Base-by-base conservation (phyloP, 2,113 vertebrate species). In the Rhynchopsitta pachyrhyncha region DNA sequence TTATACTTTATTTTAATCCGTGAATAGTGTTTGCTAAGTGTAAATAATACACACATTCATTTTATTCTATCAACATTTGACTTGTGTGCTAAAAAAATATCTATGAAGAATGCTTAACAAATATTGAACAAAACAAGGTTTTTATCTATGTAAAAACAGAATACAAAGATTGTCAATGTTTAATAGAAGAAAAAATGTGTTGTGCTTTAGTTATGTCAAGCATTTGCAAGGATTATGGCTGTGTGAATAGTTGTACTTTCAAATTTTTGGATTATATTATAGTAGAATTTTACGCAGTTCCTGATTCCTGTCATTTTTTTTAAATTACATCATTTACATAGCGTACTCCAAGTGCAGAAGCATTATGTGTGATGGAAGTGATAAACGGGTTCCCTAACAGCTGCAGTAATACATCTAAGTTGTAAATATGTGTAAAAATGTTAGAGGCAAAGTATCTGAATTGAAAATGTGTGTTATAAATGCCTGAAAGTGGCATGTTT, bases 1-100 rank as follows among this genome's bases (percentile, higher is more conserved):
- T 93, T 97, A 94, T 67, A 90, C 92, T 92, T 92, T 93, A 93
- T 90, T 96, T 96, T 97, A 97, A 96, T 96, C 92, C 35, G 2
- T 82, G 57, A 92, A 70, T 82, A 94, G 87, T 91, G 50, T 92
- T 96, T 96, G 59, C 80, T 94, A 95, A 93, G 79, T 92, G 33
- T 95, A 91, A 96, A 90, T 84, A 93, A 68, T 82, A 37, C n/a
- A 64, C 81, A 50, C 2, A 62, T 96, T 94, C 12, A 25, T 95
- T 95, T 94, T 88, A 67, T 82, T 88, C 29, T 62, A 15, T 86
- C 84, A 88, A 86, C 46, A 42, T 86, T 81, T 97, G 71, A 60
- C 68, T 90, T 76, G 8, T 35, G 42, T 53, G n/a, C 22, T 88
- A 41, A 60, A 82, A 82, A 88, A 52, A 12, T 16, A 24, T 28